These are phyloP conservation scores for Osedax fenrisi DNA, from an alignment of 2,888 invertebrate species.

Conservation along the genomic window DNA sequence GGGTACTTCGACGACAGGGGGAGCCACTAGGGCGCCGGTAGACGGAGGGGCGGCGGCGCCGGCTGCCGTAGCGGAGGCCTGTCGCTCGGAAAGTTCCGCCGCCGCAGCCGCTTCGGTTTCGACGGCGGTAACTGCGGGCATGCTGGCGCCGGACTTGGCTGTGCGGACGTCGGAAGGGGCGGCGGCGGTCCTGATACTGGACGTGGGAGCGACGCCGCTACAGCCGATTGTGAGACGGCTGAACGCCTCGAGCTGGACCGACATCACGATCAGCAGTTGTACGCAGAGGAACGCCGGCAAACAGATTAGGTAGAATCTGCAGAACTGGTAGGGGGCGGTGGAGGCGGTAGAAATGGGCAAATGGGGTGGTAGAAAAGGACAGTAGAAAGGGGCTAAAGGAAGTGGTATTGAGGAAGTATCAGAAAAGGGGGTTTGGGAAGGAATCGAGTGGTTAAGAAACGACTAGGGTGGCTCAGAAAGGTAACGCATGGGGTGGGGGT, in stretches of 20 bases:
- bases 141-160: too few species aligned
- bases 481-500: neutral
- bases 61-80: slow-evolving; percentile 39
- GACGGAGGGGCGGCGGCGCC: slow-evolving; percentile 30
- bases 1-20: neutral
- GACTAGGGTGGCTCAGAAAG: too few species aligned
- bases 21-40: neutral
- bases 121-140: too few species aligned
- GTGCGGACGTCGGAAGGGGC: too few species aligned
- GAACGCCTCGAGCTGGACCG: slow-evolving; percentile 35
- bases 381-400: neutral
- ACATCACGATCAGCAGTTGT: slow-evolving; percentile 39
- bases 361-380: neutral
- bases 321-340: slow-evolving; percentile 57
- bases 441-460: neutral
- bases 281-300: slow-evolving; percentile 58
- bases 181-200: too few species aligned
- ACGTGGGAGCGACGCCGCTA: too few species aligned
- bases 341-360: too few species aligned
- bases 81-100: slow-evolving; percentile 55
- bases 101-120: too few species aligned
- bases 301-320: slow-evolving; percentile 59
- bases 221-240: too few species aligned
- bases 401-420: neutral
- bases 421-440: neutral